These are phyloP conservation scores for Nyctibius bracteatus DNA, from an alignment of 2,113 vertebrate species.

Conservation along the genomic window DNA sequence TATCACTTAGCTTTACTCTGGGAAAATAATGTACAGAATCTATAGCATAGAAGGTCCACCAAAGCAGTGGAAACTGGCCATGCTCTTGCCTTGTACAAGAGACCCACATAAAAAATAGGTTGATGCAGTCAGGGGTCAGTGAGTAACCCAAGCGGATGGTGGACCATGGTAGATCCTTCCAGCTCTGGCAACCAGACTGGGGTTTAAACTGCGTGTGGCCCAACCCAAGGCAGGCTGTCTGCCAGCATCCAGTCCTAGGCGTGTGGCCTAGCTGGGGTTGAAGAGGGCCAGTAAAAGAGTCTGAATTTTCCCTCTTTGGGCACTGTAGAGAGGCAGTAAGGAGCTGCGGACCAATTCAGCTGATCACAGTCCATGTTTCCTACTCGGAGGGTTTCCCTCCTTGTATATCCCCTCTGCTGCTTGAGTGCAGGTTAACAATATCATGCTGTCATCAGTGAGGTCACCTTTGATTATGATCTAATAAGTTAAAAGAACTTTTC, in stretches of 20 bases:
- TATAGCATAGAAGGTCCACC: neutral
- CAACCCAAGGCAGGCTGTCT: neutral
- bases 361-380: neutral
- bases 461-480: neutral
- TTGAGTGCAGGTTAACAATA: neutral
- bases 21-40: neutral
- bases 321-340: neutral
- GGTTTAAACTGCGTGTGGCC: rapidly evolving
- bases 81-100: neutral
- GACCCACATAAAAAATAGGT: neutral
- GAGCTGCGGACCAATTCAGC: neutral
- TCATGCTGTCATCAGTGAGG: neutral
- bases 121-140: neutral
- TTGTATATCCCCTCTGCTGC: neutral
- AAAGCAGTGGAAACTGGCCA: neutral
- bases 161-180: neutral
- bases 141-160: neutral
- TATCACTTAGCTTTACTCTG: neutral
- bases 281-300: neutral
- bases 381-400: neutral
- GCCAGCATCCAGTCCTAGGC: neutral
- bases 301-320: neutral
- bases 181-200: neutral
- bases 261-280: no score
- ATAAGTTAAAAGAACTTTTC: neutral